Base-by-base conservation (phyloP, 2,888 invertebrate species). In the Dorcus parallelipipedus region DNA sequence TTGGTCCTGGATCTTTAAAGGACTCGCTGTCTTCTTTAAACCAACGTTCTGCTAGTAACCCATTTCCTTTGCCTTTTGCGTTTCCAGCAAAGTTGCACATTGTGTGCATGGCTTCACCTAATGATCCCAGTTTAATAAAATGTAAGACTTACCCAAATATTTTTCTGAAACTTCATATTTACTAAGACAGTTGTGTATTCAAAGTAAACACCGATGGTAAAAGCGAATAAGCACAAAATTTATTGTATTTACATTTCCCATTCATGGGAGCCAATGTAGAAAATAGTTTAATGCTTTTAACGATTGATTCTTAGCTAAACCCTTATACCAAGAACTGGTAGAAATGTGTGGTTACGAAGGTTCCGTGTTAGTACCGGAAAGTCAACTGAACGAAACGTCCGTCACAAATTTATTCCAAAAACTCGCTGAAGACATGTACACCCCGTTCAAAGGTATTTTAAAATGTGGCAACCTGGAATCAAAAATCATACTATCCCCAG, bases 41-140 rank as follows among this genome's bases (percentile, higher is more conserved):
- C 68, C 76, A 81, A 54, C 75, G 81, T 52, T 76, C 79, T 49
- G 60, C 75, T 20, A 68, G 80, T 47, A 77, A 78, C 69, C 80
- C 80, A 23, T 84, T 89, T 65, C 92, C 92, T 38, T 75, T 94
- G 38, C 92, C 91, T 5, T 90, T 91, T 68, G 81, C 90, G 8
- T 92, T 90, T 75, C 90, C 91, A 9, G 89, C 89, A 51, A 92
- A 91, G 78, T 81, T 96, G 63, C 91, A 87, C 70, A 80, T 91
- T 8, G 78, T 90, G n/a, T 89, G 89, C 48, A 78, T 91, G 61
- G 85, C 87, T 0, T 80, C 85, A 1, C 84, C 85, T 47, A 84
- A 83, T 70, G 90, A 91, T 74, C 73, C 81, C 2, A 82, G 82
- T 66, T 77, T 82, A 56, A 72, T 76, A 5, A 77, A 78, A 69